Conservation (phyloP, 1,140 invertebrate species). For the Oryctes rhinoceros region DNA sequence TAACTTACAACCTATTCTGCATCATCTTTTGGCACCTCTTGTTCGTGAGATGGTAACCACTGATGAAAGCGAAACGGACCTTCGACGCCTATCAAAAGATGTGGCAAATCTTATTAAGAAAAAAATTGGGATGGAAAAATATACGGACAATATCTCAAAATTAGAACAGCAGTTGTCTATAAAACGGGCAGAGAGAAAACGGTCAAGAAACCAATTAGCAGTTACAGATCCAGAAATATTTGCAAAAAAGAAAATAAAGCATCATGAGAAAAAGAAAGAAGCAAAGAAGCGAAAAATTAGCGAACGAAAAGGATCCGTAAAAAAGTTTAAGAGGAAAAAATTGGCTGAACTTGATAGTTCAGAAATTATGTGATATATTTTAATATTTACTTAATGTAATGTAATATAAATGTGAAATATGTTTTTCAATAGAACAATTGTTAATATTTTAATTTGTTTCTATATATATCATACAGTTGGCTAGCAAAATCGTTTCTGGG, state of each 20-base stretch:
- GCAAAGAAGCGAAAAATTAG: conserved; percentile 75
- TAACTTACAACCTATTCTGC: conserved; percentile 64
- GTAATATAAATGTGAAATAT: neutral
- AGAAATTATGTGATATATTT: conserved; percentile 37
- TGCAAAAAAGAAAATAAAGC: conserved; percentile 78
- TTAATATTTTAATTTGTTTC: too few relatives aligned
- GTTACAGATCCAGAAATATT: conserved; percentile 79
- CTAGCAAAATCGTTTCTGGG: too few relatives aligned
- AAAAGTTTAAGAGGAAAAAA: conserved; percentile 54
- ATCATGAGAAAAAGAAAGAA: conserved; percentile 79
- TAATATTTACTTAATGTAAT: conserved; percentile 11
- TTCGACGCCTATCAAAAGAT: conserved; percentile 71
- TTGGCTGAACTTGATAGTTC: conserved; percentile 49
- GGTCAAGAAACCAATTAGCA: conserved; percentile 70
- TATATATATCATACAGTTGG: too few relatives aligned
- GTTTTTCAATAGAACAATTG: conserved; percentile 1
- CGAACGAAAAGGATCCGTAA: conserved; percentile 61
- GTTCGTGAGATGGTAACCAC: conserved; percentile 72
- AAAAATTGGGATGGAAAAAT: conserved; percentile 71
- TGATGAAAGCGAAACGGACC: conserved; percentile 65
- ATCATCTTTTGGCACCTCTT: conserved; percentile 71
- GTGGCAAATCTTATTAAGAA: conserved; percentile 73
- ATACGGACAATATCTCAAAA: conserved; percentile 67
- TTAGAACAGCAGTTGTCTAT: conserved; percentile 69
- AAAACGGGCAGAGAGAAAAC: conserved; percentile 73